Percentiles rank a stretch among this genome's conserved stretches.
Conservation (phyloP, 2,113 vertebrate genomes). For the Pimephales promelas region DNA sequence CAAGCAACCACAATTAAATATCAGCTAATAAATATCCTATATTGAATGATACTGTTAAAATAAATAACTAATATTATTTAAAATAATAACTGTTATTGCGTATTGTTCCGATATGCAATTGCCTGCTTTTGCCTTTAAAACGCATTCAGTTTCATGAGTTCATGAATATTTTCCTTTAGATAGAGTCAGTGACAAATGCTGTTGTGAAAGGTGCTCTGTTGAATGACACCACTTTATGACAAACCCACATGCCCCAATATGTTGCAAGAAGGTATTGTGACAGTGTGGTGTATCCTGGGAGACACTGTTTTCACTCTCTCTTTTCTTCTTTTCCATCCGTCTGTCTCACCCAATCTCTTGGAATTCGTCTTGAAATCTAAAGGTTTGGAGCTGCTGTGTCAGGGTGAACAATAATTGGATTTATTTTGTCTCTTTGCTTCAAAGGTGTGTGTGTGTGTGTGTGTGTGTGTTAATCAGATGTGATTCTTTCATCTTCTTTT, state of each 20-base stretch:
- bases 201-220: conserved; percentile 12
- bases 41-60: no score
- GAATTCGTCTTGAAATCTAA: conserved; percentile 42
- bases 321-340: background rate
- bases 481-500: conserved; percentile 33
- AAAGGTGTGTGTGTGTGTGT: conserved; percentile 10
- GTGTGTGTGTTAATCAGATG: conserved; percentile 1
- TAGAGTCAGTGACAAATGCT: background rate
- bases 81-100: background rate
- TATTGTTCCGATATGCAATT: background rate
- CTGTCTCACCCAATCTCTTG: conserved; percentile 40
- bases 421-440: conserved; percentile 35
- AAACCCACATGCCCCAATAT: background rate
- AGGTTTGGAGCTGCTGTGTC: conserved; percentile 14
- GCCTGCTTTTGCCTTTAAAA: background rate
- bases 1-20: no score
- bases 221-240: conserved; percentile 5
- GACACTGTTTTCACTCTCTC: conserved; percentile 29
- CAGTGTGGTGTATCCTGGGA: background rate
- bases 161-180: conserved; percentile 5
- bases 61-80: background rate
- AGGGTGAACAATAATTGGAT: conserved; percentile 52
- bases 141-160: background rate
- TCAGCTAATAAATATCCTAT: no score
- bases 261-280: conserved; percentile 24